phyloP scores from a whole-genome alignment of 2,888 invertebrate genomes.

The Dugesia japonica region DNA sequence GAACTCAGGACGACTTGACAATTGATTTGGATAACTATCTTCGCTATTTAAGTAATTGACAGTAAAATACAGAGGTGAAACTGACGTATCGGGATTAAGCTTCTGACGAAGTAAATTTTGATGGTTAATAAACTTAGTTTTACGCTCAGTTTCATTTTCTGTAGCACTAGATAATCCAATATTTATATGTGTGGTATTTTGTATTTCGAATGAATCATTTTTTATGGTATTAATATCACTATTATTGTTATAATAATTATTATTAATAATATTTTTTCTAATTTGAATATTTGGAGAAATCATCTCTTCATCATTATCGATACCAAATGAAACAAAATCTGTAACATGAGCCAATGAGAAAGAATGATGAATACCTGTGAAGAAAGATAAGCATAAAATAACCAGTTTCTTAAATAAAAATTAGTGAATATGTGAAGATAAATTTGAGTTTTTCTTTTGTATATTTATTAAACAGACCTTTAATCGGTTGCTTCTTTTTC shows the following conservation, averaged over 20 bases:
- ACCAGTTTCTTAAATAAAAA: not conserved
- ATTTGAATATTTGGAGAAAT: too few species aligned
- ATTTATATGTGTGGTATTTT: not conserved
- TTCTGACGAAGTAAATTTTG: not conserved
- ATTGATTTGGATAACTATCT: not conserved
- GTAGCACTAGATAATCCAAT: not conserved
- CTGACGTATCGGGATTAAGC: not conserved
- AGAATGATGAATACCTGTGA: constrained; percentile 11
- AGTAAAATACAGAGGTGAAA: not conserved
- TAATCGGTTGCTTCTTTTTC: not conserved
- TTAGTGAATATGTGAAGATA: not conserved
- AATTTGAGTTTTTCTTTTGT: too few species aligned
- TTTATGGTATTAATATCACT: not conserved
- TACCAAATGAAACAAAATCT: not conserved
- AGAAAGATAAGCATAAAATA: not conserved
- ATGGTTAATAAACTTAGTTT: not conserved
- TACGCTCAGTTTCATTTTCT: not conserved
- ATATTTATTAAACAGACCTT: not conserved
- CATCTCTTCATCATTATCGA: not conserved
- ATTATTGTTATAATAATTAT: not conserved
- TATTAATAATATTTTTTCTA: too few species aligned
- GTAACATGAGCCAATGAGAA: not conserved
- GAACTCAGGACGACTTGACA: not conserved
- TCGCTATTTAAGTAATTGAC: not conserved
- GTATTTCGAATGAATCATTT: not conserved